Conservation (phyloP, 1,140 invertebrate genomes). For the Drosophila baimaii region DNA sequence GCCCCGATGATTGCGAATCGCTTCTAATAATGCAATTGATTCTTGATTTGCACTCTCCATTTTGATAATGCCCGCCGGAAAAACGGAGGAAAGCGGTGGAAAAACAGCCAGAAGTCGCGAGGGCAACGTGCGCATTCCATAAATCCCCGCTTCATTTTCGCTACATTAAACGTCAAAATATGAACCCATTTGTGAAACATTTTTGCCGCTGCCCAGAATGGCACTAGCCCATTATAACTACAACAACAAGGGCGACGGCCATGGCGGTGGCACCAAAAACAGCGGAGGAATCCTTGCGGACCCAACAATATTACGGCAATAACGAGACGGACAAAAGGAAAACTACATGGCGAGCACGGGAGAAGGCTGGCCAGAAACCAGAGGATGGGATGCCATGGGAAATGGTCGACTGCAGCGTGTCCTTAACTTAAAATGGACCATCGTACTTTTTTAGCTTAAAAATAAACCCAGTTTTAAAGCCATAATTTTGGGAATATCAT, state of each 20-base stretch:
- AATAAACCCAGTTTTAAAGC: not conserved
- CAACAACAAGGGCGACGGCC: slow-evolving; percentile 59
- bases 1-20: slow-evolving; percentile 51
- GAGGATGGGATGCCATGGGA: slow-evolving; percentile 6
- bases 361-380: not conserved
- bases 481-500: not conserved
- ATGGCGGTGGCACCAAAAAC: slow-evolving; percentile 45
- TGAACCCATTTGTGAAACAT: slow-evolving; percentile 81
- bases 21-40: slow-evolving; percentile 82
- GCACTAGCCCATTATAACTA: slow-evolving; percentile 76
- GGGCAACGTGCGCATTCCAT: slow-evolving; percentile 79
- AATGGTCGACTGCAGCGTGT: slow-evolving; percentile 11
- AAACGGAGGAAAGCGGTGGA: slow-evolving; percentile 7
- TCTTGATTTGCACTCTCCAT: slow-evolving; percentile 70
- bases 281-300: slow-evolving; percentile 22
- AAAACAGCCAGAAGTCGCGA: slow-evolving; percentile 26
- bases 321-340: slow-evolving; percentile 74
- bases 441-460: not conserved
- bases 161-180: slow-evolving; percentile 83
- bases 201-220: slow-evolving; percentile 58
- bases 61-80: slow-evolving; percentile 30
- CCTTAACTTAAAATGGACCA: not conserved
- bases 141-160: slow-evolving; percentile 81
- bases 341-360: slow-evolving; percentile 26
- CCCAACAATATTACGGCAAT: slow-evolving; percentile 71